Evolutionary conservation across 1,140 invertebrate species (phyloP), one percentile per base, ranked within the genome.

Genomic region (Drosophila burlai): DNA sequence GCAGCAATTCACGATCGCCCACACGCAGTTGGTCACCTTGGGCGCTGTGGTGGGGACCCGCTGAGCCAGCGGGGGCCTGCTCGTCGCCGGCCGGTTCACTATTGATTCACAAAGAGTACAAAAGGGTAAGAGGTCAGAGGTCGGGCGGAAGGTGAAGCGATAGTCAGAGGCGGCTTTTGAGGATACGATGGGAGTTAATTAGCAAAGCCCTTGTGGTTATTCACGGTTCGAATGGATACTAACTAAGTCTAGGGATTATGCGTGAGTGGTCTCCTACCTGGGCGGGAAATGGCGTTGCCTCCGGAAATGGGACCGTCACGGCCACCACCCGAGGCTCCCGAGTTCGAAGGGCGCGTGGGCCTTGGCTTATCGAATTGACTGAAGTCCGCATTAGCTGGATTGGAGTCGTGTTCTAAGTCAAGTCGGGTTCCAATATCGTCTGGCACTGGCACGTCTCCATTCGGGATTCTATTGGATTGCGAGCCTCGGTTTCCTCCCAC

Each of bases 1-100:
- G 74, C 96, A 96, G 81, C 96, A 97, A 26, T 95, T 94, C 13
- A 96, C 92, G 8, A 96, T 94, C 0, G 96, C 96, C 94, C 94
- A 95, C 29, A 96, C 94, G 82, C 96, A 96, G 36, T 92, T 84
- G 66, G 92, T 91, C 9, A 95, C 95, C 58, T 36, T 93, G 42
- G 47, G 93, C 75, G 64, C 76, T 34, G 85, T 42, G 11, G 72
- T 18, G 24, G 68, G 1, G 3, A 13, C 34, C 52, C 24, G 24
- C 26, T 38, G 54, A 36, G 15, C 24, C 18, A 10, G 34, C 18
- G 18, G 21, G 18, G 52, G 52, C 52, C 52, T 55, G 26, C 4
- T 18, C 24, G 36, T 62, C 26, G 43, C 24, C 34, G 26, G 16
- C 42, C 24, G 46, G 21, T 5, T 45, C 42, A 10, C 61, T 15